These are phyloP conservation scores for Myotis myotis DNA, from an alignment of 2,797 vertebrate species.

Conservation along the genomic window DNA sequence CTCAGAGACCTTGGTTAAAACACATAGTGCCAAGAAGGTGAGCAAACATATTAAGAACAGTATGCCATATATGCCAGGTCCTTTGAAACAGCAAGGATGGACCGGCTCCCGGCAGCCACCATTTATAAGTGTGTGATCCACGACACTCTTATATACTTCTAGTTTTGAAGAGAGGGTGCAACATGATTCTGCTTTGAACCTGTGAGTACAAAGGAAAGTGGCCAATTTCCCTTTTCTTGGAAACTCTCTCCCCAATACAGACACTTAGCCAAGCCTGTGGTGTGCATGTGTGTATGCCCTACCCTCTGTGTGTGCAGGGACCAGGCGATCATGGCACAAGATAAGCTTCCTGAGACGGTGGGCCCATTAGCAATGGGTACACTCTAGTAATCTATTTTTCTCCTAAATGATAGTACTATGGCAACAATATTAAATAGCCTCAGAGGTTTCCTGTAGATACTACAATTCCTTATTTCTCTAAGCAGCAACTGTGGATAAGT, in stretches of 20 bases:
- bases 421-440: background rate
- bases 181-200: background rate
- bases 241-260: background rate
- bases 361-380: background rate
- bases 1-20: too few species aligned
- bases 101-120: too few species aligned
- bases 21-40: too few species aligned
- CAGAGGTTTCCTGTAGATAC: background rate
- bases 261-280: background rate
- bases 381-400: background rate
- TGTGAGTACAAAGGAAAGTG: background rate
- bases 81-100: too few species aligned
- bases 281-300: rapidly evolving
- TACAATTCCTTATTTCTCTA: background rate
- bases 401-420: slow-evolving; percentile 2
- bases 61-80: too few species aligned
- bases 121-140: background rate
- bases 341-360: background rate
- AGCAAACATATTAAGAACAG: too few species aligned
- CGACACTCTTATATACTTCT: background rate
- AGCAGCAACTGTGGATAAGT: background rate
- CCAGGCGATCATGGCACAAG: background rate
- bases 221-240: background rate
- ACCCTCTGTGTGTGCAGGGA: background rate
- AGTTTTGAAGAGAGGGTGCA: background rate